Conservation (phyloP, 2,888 invertebrate species). For the Drosophila anceps region DNA sequence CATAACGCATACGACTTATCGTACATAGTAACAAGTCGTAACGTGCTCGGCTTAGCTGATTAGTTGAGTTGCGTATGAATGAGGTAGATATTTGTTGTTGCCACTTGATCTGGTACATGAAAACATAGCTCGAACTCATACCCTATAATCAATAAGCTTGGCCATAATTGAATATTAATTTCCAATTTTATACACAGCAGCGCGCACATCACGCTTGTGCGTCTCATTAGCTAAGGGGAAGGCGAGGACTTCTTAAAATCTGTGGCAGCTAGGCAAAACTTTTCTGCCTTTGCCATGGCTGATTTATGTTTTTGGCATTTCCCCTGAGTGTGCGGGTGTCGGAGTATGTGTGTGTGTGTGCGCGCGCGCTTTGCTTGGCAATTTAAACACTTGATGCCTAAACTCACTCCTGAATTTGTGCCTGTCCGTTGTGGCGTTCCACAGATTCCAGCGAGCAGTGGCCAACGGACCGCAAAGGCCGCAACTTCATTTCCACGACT, state of each 20-base stretch:
- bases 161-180: constrained; percentile 76
- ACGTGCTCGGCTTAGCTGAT: constrained; percentile 49
- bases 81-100: constrained; percentile 8
- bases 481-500: constrained; percentile 7
- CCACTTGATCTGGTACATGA: constrained; percentile 19
- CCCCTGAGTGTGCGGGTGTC: neutral
- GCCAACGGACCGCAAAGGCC: constrained; percentile 5
- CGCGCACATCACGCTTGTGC: constrained; percentile 10
- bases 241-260: constrained; percentile 27
- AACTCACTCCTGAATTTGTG: constrained; percentile 47
- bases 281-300: constrained; percentile 33
- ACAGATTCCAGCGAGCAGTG: constrained; percentile 12
- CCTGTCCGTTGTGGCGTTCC: constrained; percentile 7
- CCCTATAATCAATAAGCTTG: constrained; percentile 51
- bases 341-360: constrained; percentile 16
- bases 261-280: constrained; percentile 33
- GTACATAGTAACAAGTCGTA: constrained; percentile 40
- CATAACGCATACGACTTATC: constrained; percentile 59
- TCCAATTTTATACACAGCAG: constrained; percentile 44
- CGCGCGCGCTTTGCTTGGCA: neutral
- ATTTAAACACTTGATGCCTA: constrained; percentile 39
- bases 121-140: neutral
- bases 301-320: constrained; percentile 52
- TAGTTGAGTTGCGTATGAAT: constrained; percentile 12
- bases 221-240: constrained; percentile 53